Percentiles rank a stretch among this genome's conserved stretches.
phyloP scores from a whole-genome alignment of 2,113 vertebrate genomes.

The Theristicus caerulescens region DNA sequence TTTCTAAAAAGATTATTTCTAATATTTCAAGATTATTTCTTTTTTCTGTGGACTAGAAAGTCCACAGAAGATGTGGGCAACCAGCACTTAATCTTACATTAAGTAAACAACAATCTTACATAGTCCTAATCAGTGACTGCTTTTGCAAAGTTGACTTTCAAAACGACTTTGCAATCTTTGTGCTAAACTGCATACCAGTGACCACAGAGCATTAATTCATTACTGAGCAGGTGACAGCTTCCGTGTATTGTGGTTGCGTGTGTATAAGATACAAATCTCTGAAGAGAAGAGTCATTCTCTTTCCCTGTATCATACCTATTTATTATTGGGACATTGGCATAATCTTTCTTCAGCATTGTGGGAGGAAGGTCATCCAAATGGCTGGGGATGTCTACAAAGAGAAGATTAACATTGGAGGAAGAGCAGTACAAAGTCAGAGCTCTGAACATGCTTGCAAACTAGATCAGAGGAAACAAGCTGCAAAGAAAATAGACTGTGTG shows the following conservation, averaged over 20 bases:
- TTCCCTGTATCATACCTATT: conserved; percentile 69
- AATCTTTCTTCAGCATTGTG: conserved; percentile 83
- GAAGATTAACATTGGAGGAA: neutral
- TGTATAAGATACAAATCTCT: neutral
- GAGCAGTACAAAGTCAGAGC: neutral
- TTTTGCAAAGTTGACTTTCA: neutral
- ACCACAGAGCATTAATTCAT: neutral
- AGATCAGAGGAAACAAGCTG: neutral
- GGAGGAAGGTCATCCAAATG: conserved; percentile 84
- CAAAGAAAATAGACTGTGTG: neutral
- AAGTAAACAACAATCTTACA: neutral
- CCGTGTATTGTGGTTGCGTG: neutral
- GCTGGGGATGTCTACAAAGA: conserved; percentile 74
- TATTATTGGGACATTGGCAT: conserved; percentile 77
- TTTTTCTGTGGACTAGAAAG: neutral
- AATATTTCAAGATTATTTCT: neutral
- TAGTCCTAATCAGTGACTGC: neutral
- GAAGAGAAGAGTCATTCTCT: neutral
- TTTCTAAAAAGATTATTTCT: neutral
- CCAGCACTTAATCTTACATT: neutral
- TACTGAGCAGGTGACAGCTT: neutral
- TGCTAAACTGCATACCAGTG: neutral
- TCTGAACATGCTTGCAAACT: neutral
- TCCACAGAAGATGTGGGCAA: neutral
- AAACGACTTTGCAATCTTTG: neutral